A percentile compares a stretch with the other conserved stretches of the same genome.
phyloP scores from a whole-genome alignment of 2,888 invertebrate species.

The Tiphia femorata region DNA sequence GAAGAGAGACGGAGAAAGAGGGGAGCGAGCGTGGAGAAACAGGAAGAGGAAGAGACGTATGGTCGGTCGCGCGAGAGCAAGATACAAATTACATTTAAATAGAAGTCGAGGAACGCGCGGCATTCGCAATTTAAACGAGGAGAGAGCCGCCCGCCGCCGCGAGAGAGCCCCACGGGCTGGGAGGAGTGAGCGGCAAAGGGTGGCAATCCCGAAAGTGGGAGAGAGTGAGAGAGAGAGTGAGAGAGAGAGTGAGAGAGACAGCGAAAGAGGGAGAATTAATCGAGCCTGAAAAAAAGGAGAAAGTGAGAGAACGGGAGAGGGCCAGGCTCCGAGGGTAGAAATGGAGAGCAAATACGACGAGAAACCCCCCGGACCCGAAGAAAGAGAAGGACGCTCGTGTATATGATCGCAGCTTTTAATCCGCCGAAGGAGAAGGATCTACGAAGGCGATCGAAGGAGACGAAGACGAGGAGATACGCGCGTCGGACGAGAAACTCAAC shows the following conservation, averaged over 20 bases:
- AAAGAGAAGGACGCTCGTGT: slow-evolving; percentile 38
- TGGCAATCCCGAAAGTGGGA: slow-evolving; percentile 12
- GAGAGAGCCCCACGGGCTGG: not conserved
- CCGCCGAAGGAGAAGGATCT: slow-evolving; percentile 36
- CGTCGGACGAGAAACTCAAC: slow-evolving; percentile 17
- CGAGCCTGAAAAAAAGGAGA: slow-evolving; percentile 5
- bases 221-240: slow-evolving; percentile 7
- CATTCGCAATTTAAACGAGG: slow-evolving; percentile 66
- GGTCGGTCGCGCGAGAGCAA: slow-evolving; percentile 40
- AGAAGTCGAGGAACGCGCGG: slow-evolving; percentile 65
- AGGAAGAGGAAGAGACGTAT: slow-evolving; percentile 2
- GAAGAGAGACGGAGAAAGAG: not conserved
- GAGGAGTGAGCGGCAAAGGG: not conserved
- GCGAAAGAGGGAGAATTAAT: not conserved
- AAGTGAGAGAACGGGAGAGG: not conserved
- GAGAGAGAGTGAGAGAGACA: not conserved
- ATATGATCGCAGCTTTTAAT: slow-evolving; percentile 65
- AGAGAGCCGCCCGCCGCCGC: not conserved
- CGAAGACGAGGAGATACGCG: slow-evolving; percentile 23
- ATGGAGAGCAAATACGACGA: slow-evolving; percentile 23
- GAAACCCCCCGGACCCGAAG: slow-evolving; percentile 4
- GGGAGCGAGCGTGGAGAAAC: not conserved
- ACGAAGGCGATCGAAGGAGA: slow-evolving; percentile 32
- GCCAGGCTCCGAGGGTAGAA: slow-evolving; percentile 2
- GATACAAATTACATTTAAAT: slow-evolving; percentile 68